Percentiles rank a stretch among this genome's conserved stretches.
These are phyloP conservation scores for Penelope pileata DNA, from an alignment of 2,113 vertebrate species.

Conservation along the genomic window DNA sequence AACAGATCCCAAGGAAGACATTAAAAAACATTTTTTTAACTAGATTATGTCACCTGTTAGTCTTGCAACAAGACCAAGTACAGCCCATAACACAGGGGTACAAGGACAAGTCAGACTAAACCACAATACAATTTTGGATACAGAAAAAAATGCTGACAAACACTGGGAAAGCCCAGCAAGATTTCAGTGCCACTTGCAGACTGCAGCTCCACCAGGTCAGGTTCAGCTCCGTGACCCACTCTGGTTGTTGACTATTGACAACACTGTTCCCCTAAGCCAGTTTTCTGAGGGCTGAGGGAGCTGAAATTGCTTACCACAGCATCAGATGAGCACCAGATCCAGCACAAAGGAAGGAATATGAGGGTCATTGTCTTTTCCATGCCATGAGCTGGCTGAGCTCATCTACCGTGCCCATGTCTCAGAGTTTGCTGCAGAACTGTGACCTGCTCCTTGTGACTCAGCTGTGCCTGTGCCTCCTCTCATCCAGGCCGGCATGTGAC, in stretches of 20 bases:
- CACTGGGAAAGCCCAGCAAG: background rate
- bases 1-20: background rate
- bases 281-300: background rate
- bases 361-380: background rate
- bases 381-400: background rate
- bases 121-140: background rate
- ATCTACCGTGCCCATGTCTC: background rate
- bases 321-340: background rate
- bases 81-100: background rate
- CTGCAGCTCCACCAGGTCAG: background rate
- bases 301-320: background rate
- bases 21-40: background rate
- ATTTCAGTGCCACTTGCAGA: background rate
- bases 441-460: fast-evolving
- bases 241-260: background rate
- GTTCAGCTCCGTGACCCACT: background rate
- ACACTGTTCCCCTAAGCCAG: background rate
- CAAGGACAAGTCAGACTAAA: background rate
- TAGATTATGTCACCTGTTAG: background rate
- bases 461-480: background rate
- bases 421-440: background rate
- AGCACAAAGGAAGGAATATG: background rate
- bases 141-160: background rate
- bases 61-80: background rate
- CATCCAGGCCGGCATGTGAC: fast-evolving